A percentile compares a stretch with the other conserved stretches of the same genome.
These are phyloP conservation scores for Ploceus nigricollis DNA, from an alignment of 2,113 vertebrate species.

Conservation along the genomic window DNA sequence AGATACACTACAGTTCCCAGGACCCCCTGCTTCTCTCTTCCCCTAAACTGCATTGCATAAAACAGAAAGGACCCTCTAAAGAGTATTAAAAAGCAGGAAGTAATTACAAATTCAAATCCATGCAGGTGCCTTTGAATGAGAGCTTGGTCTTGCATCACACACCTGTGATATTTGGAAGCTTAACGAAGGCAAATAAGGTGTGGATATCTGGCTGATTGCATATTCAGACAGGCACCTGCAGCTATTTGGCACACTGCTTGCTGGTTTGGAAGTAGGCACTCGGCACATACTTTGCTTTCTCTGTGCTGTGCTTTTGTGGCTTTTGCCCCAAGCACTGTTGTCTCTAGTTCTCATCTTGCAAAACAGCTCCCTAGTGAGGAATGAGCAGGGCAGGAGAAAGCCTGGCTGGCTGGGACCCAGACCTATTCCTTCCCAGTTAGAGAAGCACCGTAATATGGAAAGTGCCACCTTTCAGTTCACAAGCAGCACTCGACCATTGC, in stretches of 20 bases:
- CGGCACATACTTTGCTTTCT: constrained; percentile 37
- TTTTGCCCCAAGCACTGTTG: constrained; percentile 20
- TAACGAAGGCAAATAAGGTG: constrained; percentile 68
- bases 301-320: constrained; percentile 25
- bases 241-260: constrained; percentile 56
- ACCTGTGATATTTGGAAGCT: constrained; percentile 73
- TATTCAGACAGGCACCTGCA: constrained; percentile 73
- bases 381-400: neutral
- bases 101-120: constrained; percentile 66
- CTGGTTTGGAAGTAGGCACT: constrained; percentile 62
- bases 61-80: constrained; percentile 43
- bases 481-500: neutral
- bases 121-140: constrained; percentile 68
- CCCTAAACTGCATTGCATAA: neutral
- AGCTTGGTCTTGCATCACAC: constrained; percentile 58
- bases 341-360: constrained; percentile 31
- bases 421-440: neutral
- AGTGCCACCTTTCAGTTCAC: neutral
- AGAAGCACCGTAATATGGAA: neutral
- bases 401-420: neutral
- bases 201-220: constrained; percentile 69
- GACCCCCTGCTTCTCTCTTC: neutral
- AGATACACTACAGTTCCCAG: constrained; percentile 8
- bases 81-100: constrained; percentile 59
- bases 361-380: constrained; percentile 8